phyloP scores from a whole-genome alignment of 1,140 invertebrate genomes.

The Magallana angulata region DNA sequence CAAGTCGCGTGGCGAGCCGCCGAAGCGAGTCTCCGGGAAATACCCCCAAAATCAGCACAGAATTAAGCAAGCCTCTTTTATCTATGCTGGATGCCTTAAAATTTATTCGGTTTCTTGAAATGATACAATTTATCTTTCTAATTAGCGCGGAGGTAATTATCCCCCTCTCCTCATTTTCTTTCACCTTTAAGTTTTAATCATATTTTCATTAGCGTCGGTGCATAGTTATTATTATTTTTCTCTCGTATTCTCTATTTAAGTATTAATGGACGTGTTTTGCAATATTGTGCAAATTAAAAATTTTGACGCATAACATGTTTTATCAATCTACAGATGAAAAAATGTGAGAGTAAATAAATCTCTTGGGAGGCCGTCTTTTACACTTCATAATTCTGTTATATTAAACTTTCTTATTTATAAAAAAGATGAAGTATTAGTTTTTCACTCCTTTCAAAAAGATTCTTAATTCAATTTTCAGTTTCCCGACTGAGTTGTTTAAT shows the following conservation, averaged over 20 bases:
- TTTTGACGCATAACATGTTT: slow-evolving; percentile 33
- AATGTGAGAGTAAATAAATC: slow-evolving; percentile 23
- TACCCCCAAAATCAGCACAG: slow-evolving; percentile 41
- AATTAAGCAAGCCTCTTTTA: slow-evolving; percentile 56
- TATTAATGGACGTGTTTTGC: slow-evolving; percentile 13
- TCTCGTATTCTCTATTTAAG: not conserved
- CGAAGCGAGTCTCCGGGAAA: slow-evolving; percentile 46
- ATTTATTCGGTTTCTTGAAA: slow-evolving; percentile 54
- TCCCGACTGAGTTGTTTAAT: not conserved
- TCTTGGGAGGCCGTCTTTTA: not conserved
- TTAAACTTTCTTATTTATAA: not conserved
- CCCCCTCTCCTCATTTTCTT: slow-evolving; percentile 28
- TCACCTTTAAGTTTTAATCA: slow-evolving; percentile 45
- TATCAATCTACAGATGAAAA: slow-evolving; percentile 25
- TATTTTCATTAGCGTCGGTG: slow-evolving; percentile 43
- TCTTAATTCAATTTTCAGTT: not conserved
- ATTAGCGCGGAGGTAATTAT: slow-evolving; percentile 45
- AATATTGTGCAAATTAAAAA: slow-evolving; percentile 33
- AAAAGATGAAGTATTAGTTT: not conserved
- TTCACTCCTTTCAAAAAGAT: slow-evolving; percentile 24
- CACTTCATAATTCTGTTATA: slow-evolving; percentile 5
- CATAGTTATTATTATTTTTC: not conserved
- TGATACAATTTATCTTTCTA: slow-evolving; percentile 42
- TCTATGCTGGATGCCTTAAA: slow-evolving; percentile 56
- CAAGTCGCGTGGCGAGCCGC: slow-evolving; percentile 51